Percentiles rank a stretch among this genome's conserved stretches.
These are phyloP conservation scores for Acleris laterana DNA, from an alignment of 2,888 invertebrate genomes.

Conservation along the genomic window DNA sequence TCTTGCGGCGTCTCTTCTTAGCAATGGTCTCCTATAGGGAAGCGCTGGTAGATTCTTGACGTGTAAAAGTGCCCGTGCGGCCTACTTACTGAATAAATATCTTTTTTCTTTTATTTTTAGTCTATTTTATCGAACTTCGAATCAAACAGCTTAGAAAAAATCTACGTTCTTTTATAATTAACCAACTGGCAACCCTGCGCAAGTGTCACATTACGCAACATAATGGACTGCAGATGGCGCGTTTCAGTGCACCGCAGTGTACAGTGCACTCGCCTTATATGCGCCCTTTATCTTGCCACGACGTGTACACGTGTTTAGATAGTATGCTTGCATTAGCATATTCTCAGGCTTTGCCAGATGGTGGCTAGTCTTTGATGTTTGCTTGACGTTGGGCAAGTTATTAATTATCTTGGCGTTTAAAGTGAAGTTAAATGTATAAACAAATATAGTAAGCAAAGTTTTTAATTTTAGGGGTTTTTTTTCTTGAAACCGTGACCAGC, in stretches of 20 bases:
- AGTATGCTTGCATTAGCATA: background rate
- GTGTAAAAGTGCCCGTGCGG: too few relatives aligned
- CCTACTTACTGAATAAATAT: too few relatives aligned
- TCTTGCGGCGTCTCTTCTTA: too few relatives aligned
- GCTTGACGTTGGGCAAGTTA: background rate
- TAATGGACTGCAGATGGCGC: constrained; percentile 28
- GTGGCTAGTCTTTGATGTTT: background rate
- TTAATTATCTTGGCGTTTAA: background rate
- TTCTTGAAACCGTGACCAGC: too few relatives aligned
- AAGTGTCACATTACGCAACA: constrained; percentile 32
- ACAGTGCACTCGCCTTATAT: constrained; percentile 2
- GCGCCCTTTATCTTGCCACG: constrained; percentile 1
- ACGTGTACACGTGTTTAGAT: constrained; percentile 19
- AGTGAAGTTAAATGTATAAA: background rate
- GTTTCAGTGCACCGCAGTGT: constrained; percentile 15
- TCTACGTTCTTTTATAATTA: background rate
- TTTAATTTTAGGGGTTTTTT: too few relatives aligned
- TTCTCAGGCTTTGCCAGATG: constrained; percentile 8
- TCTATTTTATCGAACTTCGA: too few relatives aligned
- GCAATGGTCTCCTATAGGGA: too few relatives aligned
- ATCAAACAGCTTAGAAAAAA: too few relatives aligned
- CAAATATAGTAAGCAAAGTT: too few relatives aligned
- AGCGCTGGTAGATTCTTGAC: too few relatives aligned
- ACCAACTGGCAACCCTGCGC: constrained; percentile 3
- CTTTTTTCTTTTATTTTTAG: too few relatives aligned